Evolutionary conservation across 2,797 vertebrate species (phyloP).

Genomic region (Onychomys arenicola): DNA sequence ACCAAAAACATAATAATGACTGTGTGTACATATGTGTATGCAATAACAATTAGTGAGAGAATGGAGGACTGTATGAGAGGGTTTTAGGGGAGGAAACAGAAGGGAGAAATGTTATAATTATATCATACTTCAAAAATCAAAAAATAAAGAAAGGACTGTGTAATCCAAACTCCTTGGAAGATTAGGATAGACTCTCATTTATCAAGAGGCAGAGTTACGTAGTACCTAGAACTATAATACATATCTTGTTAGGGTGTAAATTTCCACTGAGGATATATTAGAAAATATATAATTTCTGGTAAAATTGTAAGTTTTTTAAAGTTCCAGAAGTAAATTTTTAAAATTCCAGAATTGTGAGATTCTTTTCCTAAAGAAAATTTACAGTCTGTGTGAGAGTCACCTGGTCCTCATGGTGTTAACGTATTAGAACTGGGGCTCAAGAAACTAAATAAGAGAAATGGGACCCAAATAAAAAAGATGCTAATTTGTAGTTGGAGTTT

Average conservation of each 20-base stretch:
- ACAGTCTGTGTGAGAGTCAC: neutral
- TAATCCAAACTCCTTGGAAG: neutral
- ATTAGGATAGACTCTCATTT: neutral
- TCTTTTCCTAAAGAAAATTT: neutral
- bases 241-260: neutral
- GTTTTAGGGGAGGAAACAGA: neutral
- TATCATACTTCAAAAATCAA: neutral
- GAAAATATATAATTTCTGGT: neutral
- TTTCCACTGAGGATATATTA: neutral
- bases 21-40: neutral
- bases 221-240: neutral
- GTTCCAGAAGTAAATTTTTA: neutral
- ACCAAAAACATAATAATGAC: neutral
- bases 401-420: rapidly evolving
- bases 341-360: neutral
- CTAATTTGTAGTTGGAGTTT: no score
- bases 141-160: neutral
- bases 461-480: neutral
- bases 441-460: neutral
- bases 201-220: neutral
- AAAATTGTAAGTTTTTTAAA: neutral
- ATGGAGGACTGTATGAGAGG: neutral
- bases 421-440: neutral
- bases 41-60: neutral
- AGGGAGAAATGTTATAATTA: neutral